Evolutionary conservation across 2,888 invertebrate genomes (phyloP).

Genomic region (Himalopsyche kuldschensis): DNA sequence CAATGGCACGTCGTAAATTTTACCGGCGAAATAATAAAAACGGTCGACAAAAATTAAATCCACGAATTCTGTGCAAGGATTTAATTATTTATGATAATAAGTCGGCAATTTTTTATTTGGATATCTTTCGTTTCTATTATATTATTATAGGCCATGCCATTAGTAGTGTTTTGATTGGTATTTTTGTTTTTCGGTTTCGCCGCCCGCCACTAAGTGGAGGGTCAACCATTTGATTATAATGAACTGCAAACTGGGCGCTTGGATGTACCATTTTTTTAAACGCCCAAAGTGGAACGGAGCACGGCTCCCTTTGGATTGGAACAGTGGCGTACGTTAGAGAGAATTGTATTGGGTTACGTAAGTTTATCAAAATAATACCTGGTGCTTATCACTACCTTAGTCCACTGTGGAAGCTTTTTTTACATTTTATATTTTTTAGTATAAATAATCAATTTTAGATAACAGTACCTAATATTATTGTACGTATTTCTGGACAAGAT

Average conservation of each 20-base stretch:
- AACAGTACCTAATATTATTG: no score
- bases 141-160: not conserved
- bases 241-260: conserved; percentile 13
- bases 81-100: not conserved
- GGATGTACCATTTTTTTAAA: conserved; percentile 1
- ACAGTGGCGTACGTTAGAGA: not conserved
- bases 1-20: no score
- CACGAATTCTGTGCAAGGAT: no score
- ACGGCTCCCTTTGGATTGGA: not conserved
- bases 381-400: no score
- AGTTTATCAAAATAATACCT: no score
- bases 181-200: not conserved
- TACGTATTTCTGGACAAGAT: no score
- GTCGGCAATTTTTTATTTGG: not conserved
- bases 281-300: conserved; percentile 1
- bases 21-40: no score
- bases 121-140: not conserved
- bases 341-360: no score
- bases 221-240: conserved; percentile 12
- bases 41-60: no score
- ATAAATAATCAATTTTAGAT: no score
- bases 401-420: no score
- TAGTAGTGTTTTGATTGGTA: not conserved
- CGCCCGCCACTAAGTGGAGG: conserved; percentile 14
- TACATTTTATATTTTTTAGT: no score